Evolutionary conservation across 2,797 vertebrate species (phyloP).

Genomic region (Sebastes iracundus): DNA sequence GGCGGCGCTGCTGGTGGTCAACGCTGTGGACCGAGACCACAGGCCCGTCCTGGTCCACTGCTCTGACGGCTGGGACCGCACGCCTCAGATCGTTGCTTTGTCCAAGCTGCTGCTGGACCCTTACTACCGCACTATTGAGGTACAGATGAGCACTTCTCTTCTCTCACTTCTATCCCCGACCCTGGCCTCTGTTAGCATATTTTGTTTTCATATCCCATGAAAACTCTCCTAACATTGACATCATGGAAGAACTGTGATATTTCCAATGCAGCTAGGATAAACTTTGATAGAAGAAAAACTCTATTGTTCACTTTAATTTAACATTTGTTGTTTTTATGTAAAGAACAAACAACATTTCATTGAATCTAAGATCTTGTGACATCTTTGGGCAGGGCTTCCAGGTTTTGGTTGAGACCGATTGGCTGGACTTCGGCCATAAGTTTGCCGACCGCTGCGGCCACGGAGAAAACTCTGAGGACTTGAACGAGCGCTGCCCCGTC

Average conservation of each 20-base stretch:
- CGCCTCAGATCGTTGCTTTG: conserved; percentile 95
- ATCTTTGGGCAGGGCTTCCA: conserved; percentile 88
- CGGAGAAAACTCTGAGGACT: conserved; percentile 94
- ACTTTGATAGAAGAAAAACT: neutral
- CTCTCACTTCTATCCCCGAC: neutral
- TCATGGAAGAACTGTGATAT: neutral
- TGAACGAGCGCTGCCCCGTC: conserved; percentile 97
- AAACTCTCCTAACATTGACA: neutral
- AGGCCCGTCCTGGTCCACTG: conserved; percentile 95
- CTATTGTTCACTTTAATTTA: neutral
- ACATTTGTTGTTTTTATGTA: neutral
- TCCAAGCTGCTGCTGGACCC: conserved; percentile 96
- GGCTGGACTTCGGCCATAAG: conserved; percentile 98
- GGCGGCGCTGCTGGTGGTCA: conserved; percentile 91
- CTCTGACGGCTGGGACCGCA: conserved; percentile 98
- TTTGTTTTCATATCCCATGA: neutral
- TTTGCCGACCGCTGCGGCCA: conserved; percentile 98
- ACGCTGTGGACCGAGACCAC: conserved; percentile 92
- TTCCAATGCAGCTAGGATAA: neutral
- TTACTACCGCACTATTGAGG: conserved; percentile 97
- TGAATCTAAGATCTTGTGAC: neutral
- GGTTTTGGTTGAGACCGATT: conserved; percentile 96
- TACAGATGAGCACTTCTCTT: conserved; percentile 52
- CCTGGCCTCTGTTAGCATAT: neutral
- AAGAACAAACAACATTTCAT: neutral